Evolutionary conservation across 2,888 invertebrate species (phyloP), one percentile per base, ranked within the genome.

Genomic region (Trichogramma dendrolimi): DNA sequence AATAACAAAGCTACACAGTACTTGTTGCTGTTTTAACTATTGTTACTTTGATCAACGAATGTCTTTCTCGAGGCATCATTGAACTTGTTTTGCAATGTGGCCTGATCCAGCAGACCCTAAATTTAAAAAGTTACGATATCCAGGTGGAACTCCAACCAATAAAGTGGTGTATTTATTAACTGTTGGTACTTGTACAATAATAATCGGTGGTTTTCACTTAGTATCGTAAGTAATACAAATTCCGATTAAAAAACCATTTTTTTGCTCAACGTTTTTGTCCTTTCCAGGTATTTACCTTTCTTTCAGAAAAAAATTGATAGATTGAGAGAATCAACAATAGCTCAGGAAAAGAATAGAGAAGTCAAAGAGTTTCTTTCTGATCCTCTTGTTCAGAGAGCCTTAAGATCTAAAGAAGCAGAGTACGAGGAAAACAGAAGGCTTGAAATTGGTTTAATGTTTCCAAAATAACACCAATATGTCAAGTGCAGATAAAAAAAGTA

Each of bases 81-180:
- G 27, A 27, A 27, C 27, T 52, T 4, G 14, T 42, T 40, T 39
- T 64, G 68, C 64, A 55, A 68, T 68, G 68, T 68, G 65, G 63
- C 66, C 65, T 49, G 71, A 69, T 65, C 70, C 71, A 44, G 65
- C 65, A 14, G 67, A 70, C 57, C 42, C 58, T 38, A 51, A 55
- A 7, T 68, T 63, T 60, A 68, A 70, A 61, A 75, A 72, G 61
- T 71, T 73, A 44, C 64, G 68, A 27, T 68, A 68, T 59, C 48
- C 71, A 11, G 67, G 65, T 67, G 74, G 73, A 61, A 76, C 76
- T 10, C 71, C 72, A 27, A 64, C 69, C 0, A 63, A 65, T 42
- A 67, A 55, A 64, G 55, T 58, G 4, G 1, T 51, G 11, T 27
- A 7, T 8, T 46, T 43, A 27, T 40, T 11, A 27, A 2, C 4